Base-by-base conservation (phyloP, 2,888 invertebrate genomes). In the Bellardia pandia region DNA sequence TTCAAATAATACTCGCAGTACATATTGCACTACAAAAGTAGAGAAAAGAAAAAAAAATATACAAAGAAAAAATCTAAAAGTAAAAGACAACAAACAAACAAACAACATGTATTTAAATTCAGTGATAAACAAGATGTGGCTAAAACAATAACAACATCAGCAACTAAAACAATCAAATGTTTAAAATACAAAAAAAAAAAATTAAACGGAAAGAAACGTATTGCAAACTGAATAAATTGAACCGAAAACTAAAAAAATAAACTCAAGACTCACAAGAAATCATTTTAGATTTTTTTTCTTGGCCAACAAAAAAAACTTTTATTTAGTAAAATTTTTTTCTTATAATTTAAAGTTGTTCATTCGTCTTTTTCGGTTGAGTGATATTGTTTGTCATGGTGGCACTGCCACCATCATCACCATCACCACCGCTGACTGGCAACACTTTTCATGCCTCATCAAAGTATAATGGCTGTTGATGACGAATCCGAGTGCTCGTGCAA, bases 391-490 rank as follows among this genome's bases (percentile, higher is more conserved):
- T 72, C 72, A 37, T 81, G 77, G 75, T 75, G 81, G 85, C 30
- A 75, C 53, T 56, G 51, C 48, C 75, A 68, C 85, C 45, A 64
- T 58, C 64, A 45, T 14, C n/a, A 30, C 58, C n/a, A 30, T 40
- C 13, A 45, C 11, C 45, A 13, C 48, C 48, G 64, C 75, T 76
- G 62, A 58, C 75, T 76, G 75, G 85, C 78, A 87, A 87, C 78
- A 87, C 87, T 82, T 85, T 87, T 87, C 81, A 87, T 87, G 85
- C 85, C 85, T 87, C 87, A 87, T 87, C 87, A 78, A 77, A 75
- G 68, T 66, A 66, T 75, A 85, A 87, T 87, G 75, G 69, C 66
- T 84, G 53, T 11, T 68, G 75, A 71, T 62, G 62, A 53, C 56
- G 40, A 58, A 58, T 60, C 45, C 33, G 6, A 33, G 14, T 66